Conservation (phyloP, 2,797 vertebrate species). For the Gambusia yucatana region DNA sequence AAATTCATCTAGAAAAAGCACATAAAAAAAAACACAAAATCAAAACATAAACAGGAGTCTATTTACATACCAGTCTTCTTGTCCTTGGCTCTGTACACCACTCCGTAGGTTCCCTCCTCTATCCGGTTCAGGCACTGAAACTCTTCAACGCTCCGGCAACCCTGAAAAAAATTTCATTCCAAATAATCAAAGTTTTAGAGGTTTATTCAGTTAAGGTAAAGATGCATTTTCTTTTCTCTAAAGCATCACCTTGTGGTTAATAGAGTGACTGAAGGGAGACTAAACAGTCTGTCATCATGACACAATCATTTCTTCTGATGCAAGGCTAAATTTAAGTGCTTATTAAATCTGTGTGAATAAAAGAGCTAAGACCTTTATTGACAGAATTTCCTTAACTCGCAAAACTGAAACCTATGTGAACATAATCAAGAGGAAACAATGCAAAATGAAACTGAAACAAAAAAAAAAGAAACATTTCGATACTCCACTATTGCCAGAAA, state of each 20-base stretch:
- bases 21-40: not conserved
- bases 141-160: constrained; percentile 97
- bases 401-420: not conserved
- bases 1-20: constrained; percentile 1
- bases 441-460: not conserved
- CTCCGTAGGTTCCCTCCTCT: constrained; percentile 96
- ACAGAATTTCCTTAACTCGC: not conserved
- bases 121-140: constrained; percentile 98
- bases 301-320: not conserved
- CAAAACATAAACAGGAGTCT: rapidly evolving
- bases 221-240: not conserved
- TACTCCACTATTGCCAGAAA: no score
- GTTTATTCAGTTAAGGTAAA: not conserved
- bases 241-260: not conserved
- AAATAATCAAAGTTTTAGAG: not conserved
- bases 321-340: not conserved
- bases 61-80: constrained; percentile 90
- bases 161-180: constrained; percentile 73
- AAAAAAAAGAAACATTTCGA: not conserved
- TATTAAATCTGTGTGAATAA: not conserved
- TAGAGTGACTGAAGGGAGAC: not conserved
- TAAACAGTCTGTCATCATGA: not conserved
- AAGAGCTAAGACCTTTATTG: not conserved
- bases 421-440: not conserved
- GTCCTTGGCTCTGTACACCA: constrained; percentile 98